Percentiles rank a stretch among this genome's conserved stretches.
These are phyloP conservation scores for Acanthochromis polyacanthus DNA, from an alignment of 2,113 vertebrate species.

Conservation along the genomic window DNA sequence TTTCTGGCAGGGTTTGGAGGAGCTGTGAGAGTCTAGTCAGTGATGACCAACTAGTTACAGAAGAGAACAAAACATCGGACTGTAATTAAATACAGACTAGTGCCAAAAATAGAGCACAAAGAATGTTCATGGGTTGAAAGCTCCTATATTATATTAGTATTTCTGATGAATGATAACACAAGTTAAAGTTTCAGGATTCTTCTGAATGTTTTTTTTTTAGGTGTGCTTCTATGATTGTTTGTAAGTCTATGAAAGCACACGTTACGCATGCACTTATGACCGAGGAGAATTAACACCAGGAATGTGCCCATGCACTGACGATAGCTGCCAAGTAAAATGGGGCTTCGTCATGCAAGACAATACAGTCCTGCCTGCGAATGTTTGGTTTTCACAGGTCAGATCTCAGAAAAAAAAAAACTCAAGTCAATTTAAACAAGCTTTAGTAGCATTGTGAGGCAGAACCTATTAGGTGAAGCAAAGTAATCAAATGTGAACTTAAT, in stretches of 20 bases:
- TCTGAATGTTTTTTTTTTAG: constrained; percentile 9
- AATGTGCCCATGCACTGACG: constrained; percentile 64
- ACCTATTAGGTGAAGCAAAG: constrained; percentile 35
- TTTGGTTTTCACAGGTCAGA: constrained; percentile 50
- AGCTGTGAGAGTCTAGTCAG: not conserved
- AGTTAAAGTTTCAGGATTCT: not conserved
- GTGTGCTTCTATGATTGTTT: constrained; percentile 8
- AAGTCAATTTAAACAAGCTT: constrained; percentile 22
- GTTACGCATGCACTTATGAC: constrained; percentile 28
- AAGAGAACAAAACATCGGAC: constrained; percentile 21
- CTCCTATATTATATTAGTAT: not conserved
- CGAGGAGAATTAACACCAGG: constrained; percentile 48
- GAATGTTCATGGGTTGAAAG: not conserved
- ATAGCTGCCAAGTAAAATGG: constrained; percentile 59
- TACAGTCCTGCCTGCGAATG: constrained; percentile 12
- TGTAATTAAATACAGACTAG: not conserved
- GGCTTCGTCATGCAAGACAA: constrained; percentile 27
- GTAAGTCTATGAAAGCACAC: not conserved
- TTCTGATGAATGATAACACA: not conserved
- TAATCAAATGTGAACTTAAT: constrained; percentile 70
- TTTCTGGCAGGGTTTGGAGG: constrained; percentile 31
- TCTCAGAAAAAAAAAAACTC: constrained; percentile 28
- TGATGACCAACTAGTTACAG: constrained; percentile 20
- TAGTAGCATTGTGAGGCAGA: constrained; percentile 26
- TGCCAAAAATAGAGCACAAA: not conserved